Base-by-base conservation (phyloP, 2,888 invertebrate genomes). In the Apotomis betuletana region DNA sequence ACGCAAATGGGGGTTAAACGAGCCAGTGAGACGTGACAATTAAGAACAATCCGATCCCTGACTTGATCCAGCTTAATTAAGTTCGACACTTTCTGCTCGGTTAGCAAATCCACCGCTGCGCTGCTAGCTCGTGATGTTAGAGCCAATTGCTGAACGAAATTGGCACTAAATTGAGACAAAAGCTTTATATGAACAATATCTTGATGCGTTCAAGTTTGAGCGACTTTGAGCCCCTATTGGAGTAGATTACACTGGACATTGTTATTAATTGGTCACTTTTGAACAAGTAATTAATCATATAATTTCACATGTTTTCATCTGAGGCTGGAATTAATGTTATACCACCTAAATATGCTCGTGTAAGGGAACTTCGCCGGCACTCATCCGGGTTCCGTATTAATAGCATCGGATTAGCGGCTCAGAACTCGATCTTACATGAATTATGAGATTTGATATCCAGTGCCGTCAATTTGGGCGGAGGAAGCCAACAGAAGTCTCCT, bases 1-100 rank as follows among this genome's bases (percentile, higher is more conserved):
- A 10, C n/a, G 27, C n/a, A 65, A 65, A 46, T 10, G 44, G 8
- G 36, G 44, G 27, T 65, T n/a, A 8, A 46, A 55, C 44, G 27
- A 55, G 6, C 27, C 12, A 41, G 5, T 44, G 55, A 44, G 55
- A 12, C 27, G 55, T 65, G 55, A 55, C 64, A 55, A 65, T 65
- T 65, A 65, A 46, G 55, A 44, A 15, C 54, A 65, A 65, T 65
- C 64, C 12, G 64, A 55, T 55, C 49, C n/a, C 55, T 49, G 9
- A 49, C 9, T 49, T 5, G 64, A 15, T 41, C 10, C 36, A 5
- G 51, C 41, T 36, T 41, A 54, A 54, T 64, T 44, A 10, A 38
- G 38, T 44, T n/a, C 9, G 44, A 55, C 64, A 55, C 12, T 65
- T 55, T 46, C 55, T 44, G 44, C 55, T 13, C 44, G 54, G 41